Evolutionary conservation across 2,888 invertebrate genomes (phyloP).

Genomic region (Drosophila monieri): DNA sequence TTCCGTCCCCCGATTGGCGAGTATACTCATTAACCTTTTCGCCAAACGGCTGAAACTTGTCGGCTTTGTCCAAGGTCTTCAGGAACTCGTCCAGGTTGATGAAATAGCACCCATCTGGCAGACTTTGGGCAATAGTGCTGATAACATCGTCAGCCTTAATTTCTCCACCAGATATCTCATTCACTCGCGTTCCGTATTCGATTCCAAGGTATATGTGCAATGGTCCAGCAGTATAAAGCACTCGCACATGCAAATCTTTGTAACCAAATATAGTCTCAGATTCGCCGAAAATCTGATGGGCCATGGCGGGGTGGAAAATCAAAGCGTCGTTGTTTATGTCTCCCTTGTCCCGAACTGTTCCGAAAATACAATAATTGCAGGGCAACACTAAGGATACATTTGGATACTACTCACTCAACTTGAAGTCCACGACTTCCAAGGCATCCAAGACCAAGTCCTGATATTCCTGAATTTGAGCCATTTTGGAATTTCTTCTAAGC

Average conservation of each 20-base stretch:
- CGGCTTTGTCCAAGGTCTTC: slow-evolving; percentile 88
- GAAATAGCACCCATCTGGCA: slow-evolving; percentile 88
- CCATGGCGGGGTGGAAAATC: slow-evolving; percentile 92
- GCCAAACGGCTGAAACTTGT: slow-evolving; percentile 91
- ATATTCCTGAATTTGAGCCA: slow-evolving; percentile 80
- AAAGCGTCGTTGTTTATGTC: slow-evolving; percentile 88
- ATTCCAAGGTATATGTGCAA: slow-evolving; percentile 91
- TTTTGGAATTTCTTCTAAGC: slow-evolving; percentile 37
- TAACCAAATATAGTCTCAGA: slow-evolving; percentile 98
- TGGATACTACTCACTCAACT: slow-evolving; percentile 76
- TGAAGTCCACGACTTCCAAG: slow-evolving; percentile 82
- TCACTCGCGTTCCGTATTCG: slow-evolving; percentile 88
- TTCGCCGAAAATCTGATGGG: slow-evolving; percentile 96
- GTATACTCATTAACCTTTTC: slow-evolving; percentile 87
- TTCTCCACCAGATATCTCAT: slow-evolving; percentile 85
- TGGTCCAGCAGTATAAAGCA: slow-evolving; percentile 92
- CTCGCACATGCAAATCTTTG: slow-evolving; percentile 90
- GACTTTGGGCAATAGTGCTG: slow-evolving; percentile 87
- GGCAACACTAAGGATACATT: too few species aligned
- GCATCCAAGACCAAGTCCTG: slow-evolving; percentile 81
- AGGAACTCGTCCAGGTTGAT: slow-evolving; percentile 90
- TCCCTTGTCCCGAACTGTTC: slow-evolving; percentile 86
- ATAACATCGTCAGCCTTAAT: slow-evolving; percentile 91
- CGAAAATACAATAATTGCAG: slow-evolving; percentile 8
- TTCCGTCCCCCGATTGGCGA: slow-evolving; percentile 76